Conservation (phyloP, 2,797 vertebrate species). For the Pangasius mekongensis region DNA sequence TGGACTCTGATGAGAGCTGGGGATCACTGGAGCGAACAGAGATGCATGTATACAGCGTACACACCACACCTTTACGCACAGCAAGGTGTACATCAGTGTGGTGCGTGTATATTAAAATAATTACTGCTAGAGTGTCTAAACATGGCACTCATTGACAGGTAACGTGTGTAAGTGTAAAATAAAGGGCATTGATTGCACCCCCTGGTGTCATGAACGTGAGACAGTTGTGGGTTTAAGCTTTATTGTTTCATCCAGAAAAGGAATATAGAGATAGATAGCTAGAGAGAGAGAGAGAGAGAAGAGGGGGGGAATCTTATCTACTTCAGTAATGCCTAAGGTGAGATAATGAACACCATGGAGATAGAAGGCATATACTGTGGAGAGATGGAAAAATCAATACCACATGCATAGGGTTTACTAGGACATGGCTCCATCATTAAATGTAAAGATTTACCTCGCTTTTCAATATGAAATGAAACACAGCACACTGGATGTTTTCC, state of each 20-base stretch:
- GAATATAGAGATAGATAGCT: conserved; percentile 13
- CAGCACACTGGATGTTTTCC: conserved; percentile 30
- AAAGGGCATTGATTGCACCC: conserved; percentile 50
- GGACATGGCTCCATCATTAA: conserved; percentile 55
- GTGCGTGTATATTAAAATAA: conserved; percentile 35
- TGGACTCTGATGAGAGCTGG: conserved; percentile 71
- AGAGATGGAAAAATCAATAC: conserved; percentile 60
- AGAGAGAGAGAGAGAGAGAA: conserved; percentile 41
- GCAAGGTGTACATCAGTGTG: conserved; percentile 21
- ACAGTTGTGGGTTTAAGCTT: conserved; percentile 48
- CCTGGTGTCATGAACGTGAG: conserved; percentile 39
- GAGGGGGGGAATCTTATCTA: conserved; percentile 65
- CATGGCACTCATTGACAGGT: conserved; percentile 59
- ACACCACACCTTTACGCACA: background rate
- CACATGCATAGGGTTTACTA: conserved; percentile 59
- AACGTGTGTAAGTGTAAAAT: conserved; percentile 53
- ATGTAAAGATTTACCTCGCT: conserved; percentile 56
- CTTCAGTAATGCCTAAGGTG: conserved; percentile 61
- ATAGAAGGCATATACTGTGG: conserved; percentile 55
- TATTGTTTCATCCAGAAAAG: conserved; percentile 56
- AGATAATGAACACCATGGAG: conserved; percentile 70
- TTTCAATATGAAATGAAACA: conserved; percentile 53
- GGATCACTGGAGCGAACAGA: conserved; percentile 62
- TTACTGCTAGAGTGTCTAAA: conserved; percentile 51
- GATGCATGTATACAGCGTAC: conserved; percentile 1